These are phyloP conservation scores for Phrixothrix hirtus DNA, from an alignment of 2,888 invertebrate species.

Conservation along the genomic window DNA sequence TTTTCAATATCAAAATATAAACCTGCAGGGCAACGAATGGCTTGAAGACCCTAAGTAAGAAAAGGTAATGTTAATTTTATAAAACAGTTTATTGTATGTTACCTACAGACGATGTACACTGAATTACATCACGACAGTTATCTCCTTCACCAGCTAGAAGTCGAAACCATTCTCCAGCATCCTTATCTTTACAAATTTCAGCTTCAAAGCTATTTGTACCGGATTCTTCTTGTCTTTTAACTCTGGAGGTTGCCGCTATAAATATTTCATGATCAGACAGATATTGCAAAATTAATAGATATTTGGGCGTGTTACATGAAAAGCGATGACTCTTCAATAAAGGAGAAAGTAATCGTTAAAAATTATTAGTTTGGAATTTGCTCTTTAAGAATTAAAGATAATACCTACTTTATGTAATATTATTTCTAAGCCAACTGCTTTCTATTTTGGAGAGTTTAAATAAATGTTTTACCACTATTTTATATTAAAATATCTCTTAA, in stretches of 20 bases:
- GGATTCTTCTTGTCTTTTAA: constrained; percentile 62
- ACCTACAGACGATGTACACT: constrained; percentile 89
- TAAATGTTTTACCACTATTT: no score
- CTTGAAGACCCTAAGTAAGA: constrained; percentile 78
- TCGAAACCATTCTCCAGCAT: constrained; percentile 94
- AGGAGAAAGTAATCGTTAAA: no score
- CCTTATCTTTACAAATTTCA: constrained; percentile 92
- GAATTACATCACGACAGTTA: constrained; percentile 92
- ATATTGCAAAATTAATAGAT: no score
- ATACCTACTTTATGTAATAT: no score
- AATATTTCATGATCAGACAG: no score
- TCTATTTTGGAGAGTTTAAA: no score
- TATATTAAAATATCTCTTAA: no score
- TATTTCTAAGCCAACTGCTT: no score
- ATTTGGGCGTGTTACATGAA: no score
- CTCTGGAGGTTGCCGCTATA: constrained; percentile 11
- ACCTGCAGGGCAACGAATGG: constrained; percentile 90
- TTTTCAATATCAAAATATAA: constrained; percentile 92
- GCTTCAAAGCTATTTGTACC: constrained; percentile 87
- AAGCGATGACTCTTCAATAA: no score
- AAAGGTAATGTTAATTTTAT: background rate
- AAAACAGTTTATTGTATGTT: background rate
- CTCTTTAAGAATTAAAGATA: no score
- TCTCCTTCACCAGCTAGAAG: constrained; percentile 87
- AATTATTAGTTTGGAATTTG: no score